Conservation (phyloP, 2,113 vertebrate genomes). For the Spea bombifrons region DNA sequence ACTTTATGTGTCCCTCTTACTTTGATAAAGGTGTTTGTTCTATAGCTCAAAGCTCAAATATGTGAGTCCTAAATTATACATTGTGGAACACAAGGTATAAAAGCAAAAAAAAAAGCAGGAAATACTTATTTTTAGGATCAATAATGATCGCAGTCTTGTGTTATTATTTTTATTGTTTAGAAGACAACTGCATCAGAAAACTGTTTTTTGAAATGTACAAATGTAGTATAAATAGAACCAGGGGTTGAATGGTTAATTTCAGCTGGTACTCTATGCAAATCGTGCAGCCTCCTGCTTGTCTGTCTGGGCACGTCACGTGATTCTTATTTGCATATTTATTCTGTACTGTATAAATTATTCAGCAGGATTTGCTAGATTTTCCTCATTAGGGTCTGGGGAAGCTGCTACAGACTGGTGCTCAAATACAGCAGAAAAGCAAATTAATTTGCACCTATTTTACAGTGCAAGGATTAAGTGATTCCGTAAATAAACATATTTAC, state of each 20-base stretch:
- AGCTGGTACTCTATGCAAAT: constrained; percentile 34
- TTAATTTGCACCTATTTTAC: background rate
- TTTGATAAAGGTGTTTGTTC: too few species aligned
- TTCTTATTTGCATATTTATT: constrained; percentile 45
- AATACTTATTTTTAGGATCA: too few species aligned
- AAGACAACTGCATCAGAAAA: too few species aligned
- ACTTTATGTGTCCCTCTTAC: too few species aligned
- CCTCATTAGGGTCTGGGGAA: constrained; percentile 37
- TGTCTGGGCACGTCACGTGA: constrained; percentile 35
- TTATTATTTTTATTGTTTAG: too few species aligned
- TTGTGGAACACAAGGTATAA: too few species aligned
- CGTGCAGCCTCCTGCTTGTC: constrained; percentile 20
- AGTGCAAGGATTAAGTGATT: background rate
- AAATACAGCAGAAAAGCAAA: constrained; percentile 25
- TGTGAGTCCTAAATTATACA: too few species aligned
- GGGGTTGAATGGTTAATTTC: constrained; percentile 26
- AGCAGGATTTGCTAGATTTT: constrained; percentile 44
- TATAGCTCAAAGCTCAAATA: too few species aligned
- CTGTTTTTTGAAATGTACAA: too few species aligned
- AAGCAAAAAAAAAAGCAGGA: too few species aligned
- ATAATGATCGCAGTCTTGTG: too few species aligned
- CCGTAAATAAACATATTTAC: background rate
- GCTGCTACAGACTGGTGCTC: constrained; percentile 16
- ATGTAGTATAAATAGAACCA: background rate
- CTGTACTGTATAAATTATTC: constrained; percentile 40